A percentile compares a stretch with the other conserved stretches of the same genome.
Evolutionary conservation across 2,113 vertebrate genomes (phyloP).

Genomic region (Crypturellus undulatus): DNA sequence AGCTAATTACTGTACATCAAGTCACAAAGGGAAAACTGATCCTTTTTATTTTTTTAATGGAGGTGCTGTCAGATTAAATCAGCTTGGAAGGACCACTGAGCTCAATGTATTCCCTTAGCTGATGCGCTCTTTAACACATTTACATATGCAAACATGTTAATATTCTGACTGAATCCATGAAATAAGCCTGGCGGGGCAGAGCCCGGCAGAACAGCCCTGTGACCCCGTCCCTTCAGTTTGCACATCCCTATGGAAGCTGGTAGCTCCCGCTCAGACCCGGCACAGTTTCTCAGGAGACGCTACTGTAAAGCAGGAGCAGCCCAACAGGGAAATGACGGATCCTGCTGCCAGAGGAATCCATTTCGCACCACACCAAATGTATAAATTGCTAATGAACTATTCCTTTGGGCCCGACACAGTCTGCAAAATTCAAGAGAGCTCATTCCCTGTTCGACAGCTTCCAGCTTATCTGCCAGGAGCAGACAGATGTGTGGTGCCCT

Average conservation of each 20-base stretch:
- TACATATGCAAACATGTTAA: constrained; percentile 69
- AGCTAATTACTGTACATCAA: constrained; percentile 76
- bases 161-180: constrained; percentile 1
- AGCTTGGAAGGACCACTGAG: constrained; percentile 8
- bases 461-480: constrained; percentile 12
- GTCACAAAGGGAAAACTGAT: constrained; percentile 73
- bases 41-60: constrained; percentile 76
- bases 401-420: constrained; percentile 27
- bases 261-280: background rate
- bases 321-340: constrained; percentile 42
- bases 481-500: background rate
- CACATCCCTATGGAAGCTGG: background rate
- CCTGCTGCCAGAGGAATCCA: constrained; percentile 30
- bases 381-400: constrained; percentile 55
- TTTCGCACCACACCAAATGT: constrained; percentile 16
- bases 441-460: constrained; percentile 32
- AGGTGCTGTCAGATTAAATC: constrained; percentile 72
- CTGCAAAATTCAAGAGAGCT: constrained; percentile 32
- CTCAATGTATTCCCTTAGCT: constrained; percentile 67
- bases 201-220: constrained; percentile 5
- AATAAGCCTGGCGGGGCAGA: constrained; percentile 49
- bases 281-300: background rate
- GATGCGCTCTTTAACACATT: constrained; percentile 61
- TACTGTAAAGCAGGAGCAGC: constrained; percentile 2
- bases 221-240: background rate